phyloP scores from a whole-genome alignment of 2,888 invertebrate genomes.

The Habroteleia sp. region DNA sequence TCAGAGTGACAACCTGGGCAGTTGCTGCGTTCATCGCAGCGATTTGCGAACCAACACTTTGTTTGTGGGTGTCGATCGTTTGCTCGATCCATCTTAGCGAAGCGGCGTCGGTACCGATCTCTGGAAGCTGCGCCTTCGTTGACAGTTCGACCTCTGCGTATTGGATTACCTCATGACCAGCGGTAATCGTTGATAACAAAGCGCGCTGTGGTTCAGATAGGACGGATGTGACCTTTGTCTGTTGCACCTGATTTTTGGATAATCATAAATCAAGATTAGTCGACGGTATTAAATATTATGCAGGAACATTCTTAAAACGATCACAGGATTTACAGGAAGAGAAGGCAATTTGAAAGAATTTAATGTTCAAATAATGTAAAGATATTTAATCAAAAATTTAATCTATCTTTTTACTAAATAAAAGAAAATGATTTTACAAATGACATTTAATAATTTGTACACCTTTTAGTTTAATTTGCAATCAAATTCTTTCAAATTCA shows the following conservation, averaged over 20 bases:
- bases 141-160: conserved; percentile 91
- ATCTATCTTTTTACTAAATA: too few relatives aligned
- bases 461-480: too few relatives aligned
- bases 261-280: neutral
- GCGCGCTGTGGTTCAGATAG: conserved; percentile 96
- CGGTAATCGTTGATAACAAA: conserved; percentile 93
- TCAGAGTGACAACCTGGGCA: conserved; percentile 96
- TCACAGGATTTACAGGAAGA: conserved; percentile 32
- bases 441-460: too few relatives aligned
- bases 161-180: conserved; percentile 93
- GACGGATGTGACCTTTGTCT: conserved; percentile 92
- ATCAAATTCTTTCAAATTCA: neutral
- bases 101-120: conserved; percentile 91
- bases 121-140: conserved; percentile 85
- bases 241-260: conserved; percentile 84
- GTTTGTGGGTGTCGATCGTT: conserved; percentile 96
- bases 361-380: too few relatives aligned
- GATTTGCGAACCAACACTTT: conserved; percentile 97
- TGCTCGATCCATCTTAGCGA: conserved; percentile 97
- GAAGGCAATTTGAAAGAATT: conserved; percentile 13
- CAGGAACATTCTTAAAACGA: conserved; percentile 27
- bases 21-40: conserved; percentile 99
- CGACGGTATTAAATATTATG: neutral
- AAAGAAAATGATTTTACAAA: too few relatives aligned
- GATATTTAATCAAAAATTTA: too few relatives aligned